phyloP scores from a whole-genome alignment of 2,888 invertebrate genomes.

The Vesta saturnalis region DNA sequence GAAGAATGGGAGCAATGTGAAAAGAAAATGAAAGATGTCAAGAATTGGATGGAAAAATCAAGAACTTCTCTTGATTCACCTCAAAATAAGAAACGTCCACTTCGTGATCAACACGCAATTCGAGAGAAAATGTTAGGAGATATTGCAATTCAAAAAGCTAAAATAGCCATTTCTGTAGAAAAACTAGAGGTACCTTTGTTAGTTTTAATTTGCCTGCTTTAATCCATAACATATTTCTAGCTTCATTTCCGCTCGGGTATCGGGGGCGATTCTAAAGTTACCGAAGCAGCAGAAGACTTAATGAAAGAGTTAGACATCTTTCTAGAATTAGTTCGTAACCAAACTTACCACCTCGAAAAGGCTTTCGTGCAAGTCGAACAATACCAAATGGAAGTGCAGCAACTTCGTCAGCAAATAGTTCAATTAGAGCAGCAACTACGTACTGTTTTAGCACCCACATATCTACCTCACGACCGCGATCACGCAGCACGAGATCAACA shows the following conservation, averaged over 20 bases:
- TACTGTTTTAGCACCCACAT: conserved; percentile 83
- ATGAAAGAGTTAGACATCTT: conserved; percentile 75
- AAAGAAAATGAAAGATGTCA: conserved; percentile 90
- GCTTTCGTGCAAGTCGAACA: conserved; percentile 87
- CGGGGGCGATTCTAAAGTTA: conserved; percentile 80
- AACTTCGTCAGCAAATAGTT: conserved; percentile 83
- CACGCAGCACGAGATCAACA: conserved; percentile 85
- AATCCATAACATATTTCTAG: conserved; percentile 59
- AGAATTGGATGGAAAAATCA: conserved; percentile 89
- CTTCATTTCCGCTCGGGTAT: conserved; percentile 90
- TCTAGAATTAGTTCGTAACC: conserved; percentile 69
- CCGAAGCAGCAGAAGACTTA: conserved; percentile 76
- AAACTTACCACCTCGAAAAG: conserved; percentile 74
- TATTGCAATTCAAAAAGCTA: conserved; percentile 88
- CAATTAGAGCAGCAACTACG: conserved; percentile 90
- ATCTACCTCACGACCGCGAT: conserved; percentile 84
- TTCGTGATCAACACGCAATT: conserved; percentile 85
- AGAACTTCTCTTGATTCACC: conserved; percentile 79
- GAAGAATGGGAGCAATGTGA: conserved; percentile 98
- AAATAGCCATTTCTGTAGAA: conserved; percentile 88
- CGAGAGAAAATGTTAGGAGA: conserved; percentile 89
- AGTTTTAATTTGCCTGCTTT: no score
- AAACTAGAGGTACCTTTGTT: conserved; percentile 89
- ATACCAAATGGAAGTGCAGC: conserved; percentile 88
- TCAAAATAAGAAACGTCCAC: conserved; percentile 85